Percentiles rank a stretch among this genome's conserved stretches.
Evolutionary conservation across 1,140 invertebrate genomes (phyloP).

Genomic region (Ericerus pela): DNA sequence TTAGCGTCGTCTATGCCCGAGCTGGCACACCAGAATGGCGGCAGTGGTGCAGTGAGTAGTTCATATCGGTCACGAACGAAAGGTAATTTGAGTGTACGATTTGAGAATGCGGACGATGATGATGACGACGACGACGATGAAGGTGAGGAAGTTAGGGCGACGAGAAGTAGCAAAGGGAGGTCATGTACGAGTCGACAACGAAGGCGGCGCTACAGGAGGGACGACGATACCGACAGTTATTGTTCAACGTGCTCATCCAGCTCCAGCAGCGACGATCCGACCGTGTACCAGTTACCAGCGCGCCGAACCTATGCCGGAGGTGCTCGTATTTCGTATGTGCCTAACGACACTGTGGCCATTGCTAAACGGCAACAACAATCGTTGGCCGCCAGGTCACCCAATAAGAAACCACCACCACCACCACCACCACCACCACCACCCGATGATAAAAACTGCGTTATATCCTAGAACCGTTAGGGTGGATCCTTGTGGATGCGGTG

Average conservation of each 20-base stretch:
- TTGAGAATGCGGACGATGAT: conserved; percentile 32
- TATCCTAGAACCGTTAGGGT: conserved; percentile 44
- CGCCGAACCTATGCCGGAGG: conserved; percentile 60
- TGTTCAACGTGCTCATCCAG: conserved; percentile 78
- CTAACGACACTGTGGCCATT: conserved; percentile 69
- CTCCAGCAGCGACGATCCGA: conserved; percentile 64
- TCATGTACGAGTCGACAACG: conserved; percentile 32
- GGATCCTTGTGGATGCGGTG: too few species aligned
- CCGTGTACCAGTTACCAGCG: conserved; percentile 64
- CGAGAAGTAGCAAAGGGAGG: conserved; percentile 22
- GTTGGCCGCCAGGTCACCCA: conserved; percentile 22
- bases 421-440: conserved; percentile 2
- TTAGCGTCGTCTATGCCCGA: conserved; percentile 41
- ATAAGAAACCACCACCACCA: conserved; percentile 25
- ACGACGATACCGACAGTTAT: conserved; percentile 47
- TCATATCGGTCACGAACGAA: conserved; percentile 18
- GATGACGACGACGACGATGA: conserved; percentile 39
- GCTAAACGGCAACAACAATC: conserved; percentile 49
- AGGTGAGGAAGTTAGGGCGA: background rate
- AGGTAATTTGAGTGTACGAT: conserved; percentile 39
- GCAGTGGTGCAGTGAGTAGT: background rate
- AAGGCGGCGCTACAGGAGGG: conserved; percentile 20
- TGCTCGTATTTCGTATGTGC: conserved; percentile 74
- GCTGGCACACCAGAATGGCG: conserved; percentile 30
- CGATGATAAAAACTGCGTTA: conserved; percentile 52